These are phyloP conservation scores for Cepaea hortensis DNA, from an alignment of 2,888 invertebrate species.

Conservation along the genomic window DNA sequence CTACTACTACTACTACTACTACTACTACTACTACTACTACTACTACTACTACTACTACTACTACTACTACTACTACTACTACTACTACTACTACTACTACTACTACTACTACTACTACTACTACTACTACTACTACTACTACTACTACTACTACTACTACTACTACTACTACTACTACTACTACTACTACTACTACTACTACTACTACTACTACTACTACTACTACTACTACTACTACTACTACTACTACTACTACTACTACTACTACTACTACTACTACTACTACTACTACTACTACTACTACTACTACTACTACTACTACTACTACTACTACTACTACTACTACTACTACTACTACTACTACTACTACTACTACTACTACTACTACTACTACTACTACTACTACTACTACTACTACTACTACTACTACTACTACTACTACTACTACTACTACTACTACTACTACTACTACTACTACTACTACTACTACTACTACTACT, in stretches of 20 bases:
- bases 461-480: not conserved
- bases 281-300: not conserved
- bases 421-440: slow-evolving; percentile 41
- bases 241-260: slow-evolving; percentile 48
- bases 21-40: too few relatives aligned
- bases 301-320: not conserved
- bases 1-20: too few relatives aligned
- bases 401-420: slow-evolving; percentile 26
- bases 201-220: slow-evolving; percentile 48
- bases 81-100: slow-evolving; percentile 43
- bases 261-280: slow-evolving; percentile 46
- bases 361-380: too few relatives aligned
- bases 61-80: slow-evolving; percentile 17
- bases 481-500: too few relatives aligned
- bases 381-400: too few relatives aligned
- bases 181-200: slow-evolving; percentile 49
- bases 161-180: slow-evolving; percentile 48
- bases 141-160: slow-evolving; percentile 47
- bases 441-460: not conserved
- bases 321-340: not conserved
- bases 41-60: not conserved
- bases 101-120: slow-evolving; percentile 47
- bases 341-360: not conserved
- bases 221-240: slow-evolving; percentile 49
- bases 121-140: slow-evolving; percentile 48